phyloP scores from a whole-genome alignment of 2,888 invertebrate species.

The Ceriagrion tenellum region DNA sequence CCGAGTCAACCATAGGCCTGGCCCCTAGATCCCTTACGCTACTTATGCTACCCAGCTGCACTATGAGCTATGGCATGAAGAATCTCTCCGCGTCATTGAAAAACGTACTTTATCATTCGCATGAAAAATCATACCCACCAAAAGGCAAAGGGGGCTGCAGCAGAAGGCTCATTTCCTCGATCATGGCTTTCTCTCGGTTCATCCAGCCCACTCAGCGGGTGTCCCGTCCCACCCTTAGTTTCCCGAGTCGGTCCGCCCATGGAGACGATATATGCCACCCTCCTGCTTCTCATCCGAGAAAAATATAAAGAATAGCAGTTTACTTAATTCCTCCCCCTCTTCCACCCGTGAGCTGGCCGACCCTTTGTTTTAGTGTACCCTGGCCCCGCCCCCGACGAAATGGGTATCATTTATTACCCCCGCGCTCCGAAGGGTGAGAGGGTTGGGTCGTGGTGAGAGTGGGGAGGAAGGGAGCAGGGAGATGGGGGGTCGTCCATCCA shows the following conservation, averaged over 20 bases:
- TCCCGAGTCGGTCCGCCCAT: neutral
- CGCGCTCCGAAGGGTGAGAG: constrained; percentile 3
- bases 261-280: constrained; percentile 52
- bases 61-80: neutral
- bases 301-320: constrained; percentile 34
- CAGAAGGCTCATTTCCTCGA: constrained; percentile 12
- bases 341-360: constrained; percentile 43
- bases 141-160: neutral
- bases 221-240: constrained; percentile 20
- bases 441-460: neutral
- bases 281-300: neutral
- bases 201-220: constrained; percentile 53
- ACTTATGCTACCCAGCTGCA: neutral
- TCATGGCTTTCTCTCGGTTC: neutral
- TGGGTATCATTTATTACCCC: constrained; percentile 58
- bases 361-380: constrained; percentile 61
- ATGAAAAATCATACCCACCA: constrained; percentile 14
- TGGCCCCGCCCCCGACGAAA: constrained; percentile 54
- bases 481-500: neutral
- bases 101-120: constrained; percentile 46
- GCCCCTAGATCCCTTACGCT: too few species aligned
- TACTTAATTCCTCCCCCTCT: constrained; percentile 59
- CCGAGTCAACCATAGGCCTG: too few species aligned
- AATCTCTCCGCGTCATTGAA: neutral
- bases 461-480: neutral